Evolutionary conservation across 2,797 vertebrate genomes (phyloP), one percentile per base, ranked within the genome.

Genomic region (Neostethus bicornis): DNA sequence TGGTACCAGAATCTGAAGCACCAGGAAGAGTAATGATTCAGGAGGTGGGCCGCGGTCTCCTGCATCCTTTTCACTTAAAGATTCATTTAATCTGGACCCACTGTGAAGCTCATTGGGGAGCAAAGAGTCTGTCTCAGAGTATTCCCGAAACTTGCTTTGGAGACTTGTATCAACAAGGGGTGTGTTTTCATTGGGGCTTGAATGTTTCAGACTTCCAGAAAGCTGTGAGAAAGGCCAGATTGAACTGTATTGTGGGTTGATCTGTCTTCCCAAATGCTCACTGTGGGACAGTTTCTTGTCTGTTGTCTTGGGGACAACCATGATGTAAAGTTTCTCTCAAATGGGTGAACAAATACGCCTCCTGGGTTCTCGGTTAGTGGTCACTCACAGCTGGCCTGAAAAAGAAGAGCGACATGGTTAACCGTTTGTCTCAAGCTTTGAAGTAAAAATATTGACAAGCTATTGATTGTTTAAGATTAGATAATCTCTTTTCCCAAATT

Each of bases 1-100:
- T 0, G 96, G 95, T 48, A 96, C 90, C 0, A 97, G 88, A 66
- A 99, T 96, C 77, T 98, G 97, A 66, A 97, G 43, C 0, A 95
- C 89, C 93, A 98, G 95, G 66, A 90, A 80, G 26, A 92, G 88
- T 9, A 91, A 81, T 0, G 96, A 92, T 75, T 99, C 96, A 38
- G 83, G 89, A 0, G 90, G 92, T 19, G 86, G 82, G 31, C 75
- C 4, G 4, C 49, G 12, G 23, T 42, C 32, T 20, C 44, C 59
- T 17, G 58, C 52, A 55, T 53, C 57, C 24, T 77, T 71, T 17
- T 51, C 42, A 3, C 37, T 64, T 0, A 0, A 28, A 5, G 74
- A 53, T 19, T 37, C 46, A 24, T 43, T 71, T 14, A 56, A 6
- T 7, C 14, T 75, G 65, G 50, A 90, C 70, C 47, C 75, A 72